A percentile compares a stretch with the other conserved stretches of the same genome.
These are phyloP conservation scores for Danio choprae DNA, from an alignment of 2,797 vertebrate genomes.

Conservation along the genomic window DNA sequence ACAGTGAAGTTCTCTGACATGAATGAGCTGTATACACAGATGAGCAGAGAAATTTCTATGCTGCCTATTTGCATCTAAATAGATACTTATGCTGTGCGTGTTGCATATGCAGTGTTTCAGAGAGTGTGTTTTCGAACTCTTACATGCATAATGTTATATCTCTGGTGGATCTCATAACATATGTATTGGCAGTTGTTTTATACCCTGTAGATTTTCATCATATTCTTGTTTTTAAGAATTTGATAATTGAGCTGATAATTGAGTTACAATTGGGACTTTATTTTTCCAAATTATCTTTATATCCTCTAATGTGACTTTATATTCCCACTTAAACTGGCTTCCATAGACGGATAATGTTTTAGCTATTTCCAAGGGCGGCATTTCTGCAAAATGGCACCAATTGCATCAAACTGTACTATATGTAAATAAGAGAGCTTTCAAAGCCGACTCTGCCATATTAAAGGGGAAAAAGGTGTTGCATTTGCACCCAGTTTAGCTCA, in stretches of 20 bases:
- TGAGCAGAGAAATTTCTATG: slow-evolving; percentile 50
- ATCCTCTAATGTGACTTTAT: background rate
- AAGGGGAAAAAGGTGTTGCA: background rate
- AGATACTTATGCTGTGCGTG: slow-evolving; percentile 49
- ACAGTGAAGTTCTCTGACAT: slow-evolving; percentile 12
- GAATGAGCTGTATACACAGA: slow-evolving; percentile 26
- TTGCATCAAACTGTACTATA: background rate
- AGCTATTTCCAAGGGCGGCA: background rate
- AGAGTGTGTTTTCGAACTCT: background rate
- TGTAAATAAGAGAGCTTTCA: background rate
- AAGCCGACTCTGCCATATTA: background rate
- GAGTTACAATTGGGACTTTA: background rate
- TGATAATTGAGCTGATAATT: background rate
- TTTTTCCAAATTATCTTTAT: background rate
- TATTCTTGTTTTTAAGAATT: background rate
- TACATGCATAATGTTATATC: slow-evolving; percentile 13
- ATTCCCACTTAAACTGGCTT: background rate
- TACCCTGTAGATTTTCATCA: background rate
- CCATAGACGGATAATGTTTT: background rate
- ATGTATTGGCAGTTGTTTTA: background rate
- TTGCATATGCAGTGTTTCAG: slow-evolving; percentile 56
- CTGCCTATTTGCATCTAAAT: slow-evolving; percentile 62
- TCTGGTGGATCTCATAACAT: slow-evolving; percentile 5
- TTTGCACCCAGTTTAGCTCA: background rate
- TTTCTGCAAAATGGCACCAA: background rate